A percentile compares a stretch with the other conserved stretches of the same genome.
phyloP scores from a whole-genome alignment of 2,888 invertebrate species.

The Branchipolynoe longqiensis region DNA sequence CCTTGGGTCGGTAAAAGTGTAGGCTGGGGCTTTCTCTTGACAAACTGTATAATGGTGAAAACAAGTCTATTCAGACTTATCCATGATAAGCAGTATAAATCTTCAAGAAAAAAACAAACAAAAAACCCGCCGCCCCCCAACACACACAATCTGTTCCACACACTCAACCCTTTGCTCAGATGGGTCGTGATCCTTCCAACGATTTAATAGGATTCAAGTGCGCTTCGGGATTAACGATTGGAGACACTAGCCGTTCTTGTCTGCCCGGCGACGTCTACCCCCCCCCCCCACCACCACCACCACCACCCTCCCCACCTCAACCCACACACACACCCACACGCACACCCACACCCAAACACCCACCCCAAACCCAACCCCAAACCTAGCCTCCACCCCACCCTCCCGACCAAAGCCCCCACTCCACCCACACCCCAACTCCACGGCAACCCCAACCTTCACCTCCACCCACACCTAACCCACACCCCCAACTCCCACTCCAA shows the following conservation, averaged over 20 bases:
- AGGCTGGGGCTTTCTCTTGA: no score
- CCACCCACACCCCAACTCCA: neutral
- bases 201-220: neutral
- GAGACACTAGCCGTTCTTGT: conserved; percentile 39
- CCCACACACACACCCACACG: neutral
- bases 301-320: neutral
- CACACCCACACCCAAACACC: neutral
- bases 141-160: neutral
- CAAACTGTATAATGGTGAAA: no score
- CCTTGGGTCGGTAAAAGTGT: no score
- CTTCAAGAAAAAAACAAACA: no score
- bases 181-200: neutral
- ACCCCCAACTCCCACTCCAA: neutral
- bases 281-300: neutral
- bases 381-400: neutral
- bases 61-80: no score
- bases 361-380: neutral
- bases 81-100: no score
- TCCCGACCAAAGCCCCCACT: neutral
- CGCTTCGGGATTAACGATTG: neutral
- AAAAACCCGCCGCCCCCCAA: no score
- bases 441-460: neutral
- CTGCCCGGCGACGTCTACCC: neutral
- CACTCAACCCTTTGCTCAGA: neutral
- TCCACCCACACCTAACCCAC: neutral